Evolutionary conservation across 2,888 invertebrate genomes (phyloP).

Genomic region (Aphidoletes aphidimyza): DNA sequence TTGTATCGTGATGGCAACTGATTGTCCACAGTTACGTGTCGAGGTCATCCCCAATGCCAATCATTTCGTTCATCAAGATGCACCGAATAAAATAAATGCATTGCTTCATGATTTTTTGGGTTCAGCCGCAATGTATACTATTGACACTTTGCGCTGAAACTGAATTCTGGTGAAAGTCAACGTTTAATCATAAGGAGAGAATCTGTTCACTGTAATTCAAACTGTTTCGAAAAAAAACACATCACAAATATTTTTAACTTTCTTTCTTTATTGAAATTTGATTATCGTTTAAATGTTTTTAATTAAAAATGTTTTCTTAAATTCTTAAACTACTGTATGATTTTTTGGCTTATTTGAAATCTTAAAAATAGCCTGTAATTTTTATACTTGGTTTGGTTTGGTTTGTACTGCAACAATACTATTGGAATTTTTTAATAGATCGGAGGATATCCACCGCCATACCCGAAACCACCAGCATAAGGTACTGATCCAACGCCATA

Average conservation of each 20-base stretch:
- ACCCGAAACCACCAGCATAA: not conserved
- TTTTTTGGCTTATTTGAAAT: no score
- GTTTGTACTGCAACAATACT: not conserved
- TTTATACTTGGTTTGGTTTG: not conserved
- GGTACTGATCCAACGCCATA: not conserved
- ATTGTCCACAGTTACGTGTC: constrained; percentile 67
- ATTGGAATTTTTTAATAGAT: not conserved
- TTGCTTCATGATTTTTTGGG: constrained; percentile 67
- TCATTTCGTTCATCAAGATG: constrained; percentile 71
- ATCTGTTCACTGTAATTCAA: no score
- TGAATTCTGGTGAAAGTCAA: no score
- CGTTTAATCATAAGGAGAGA: no score
- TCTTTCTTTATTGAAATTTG: no score
- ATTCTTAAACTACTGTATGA: no score
- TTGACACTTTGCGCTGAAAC: not conserved
- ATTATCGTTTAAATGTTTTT: no score
- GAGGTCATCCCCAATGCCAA: constrained; percentile 66
- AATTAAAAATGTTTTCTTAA: no score
- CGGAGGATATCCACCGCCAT: not conserved
- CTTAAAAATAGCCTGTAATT: no score
- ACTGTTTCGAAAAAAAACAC: no score
- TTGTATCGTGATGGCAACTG: constrained; percentile 65
- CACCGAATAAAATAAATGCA: constrained; percentile 68
- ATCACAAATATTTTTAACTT: no score
- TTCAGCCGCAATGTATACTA: not conserved